Conservation (phyloP, 37 sponge, comb jelly and placozoan genomes). For the Geodia barretti region DNA sequence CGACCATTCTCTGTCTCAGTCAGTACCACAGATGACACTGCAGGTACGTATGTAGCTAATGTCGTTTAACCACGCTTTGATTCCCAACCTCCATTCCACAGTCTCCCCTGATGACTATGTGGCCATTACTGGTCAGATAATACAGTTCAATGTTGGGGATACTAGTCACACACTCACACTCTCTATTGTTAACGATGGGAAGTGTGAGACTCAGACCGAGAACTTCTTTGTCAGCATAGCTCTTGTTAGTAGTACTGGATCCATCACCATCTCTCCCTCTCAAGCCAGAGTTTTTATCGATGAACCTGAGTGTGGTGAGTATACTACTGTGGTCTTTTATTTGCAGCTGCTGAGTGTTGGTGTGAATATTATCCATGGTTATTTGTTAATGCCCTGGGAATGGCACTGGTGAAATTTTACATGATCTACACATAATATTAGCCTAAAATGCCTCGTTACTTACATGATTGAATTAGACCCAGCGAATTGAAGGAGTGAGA, state of each 20-base stretch:
- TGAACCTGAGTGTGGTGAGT: no score
- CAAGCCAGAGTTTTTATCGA: neutral
- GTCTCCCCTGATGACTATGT: neutral
- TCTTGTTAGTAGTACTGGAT: neutral
- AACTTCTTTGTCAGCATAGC: neutral
- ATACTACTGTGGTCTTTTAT: no score
- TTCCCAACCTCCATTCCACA: neutral
- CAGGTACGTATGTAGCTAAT: neutral
- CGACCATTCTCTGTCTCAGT: neutral
- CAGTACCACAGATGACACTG: neutral
- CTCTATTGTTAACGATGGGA: neutral
- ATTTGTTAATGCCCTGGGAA: no score
- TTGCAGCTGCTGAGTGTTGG: no score
- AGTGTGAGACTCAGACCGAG: neutral
- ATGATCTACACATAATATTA: no score
- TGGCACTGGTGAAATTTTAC: no score
- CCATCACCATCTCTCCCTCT: neutral
- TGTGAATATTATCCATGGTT: no score
- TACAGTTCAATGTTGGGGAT: neutral
- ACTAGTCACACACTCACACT: neutral
- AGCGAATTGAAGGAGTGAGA: no score
- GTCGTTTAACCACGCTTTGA: neutral
- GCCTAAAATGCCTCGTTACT: no score
- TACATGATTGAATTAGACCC: no score
- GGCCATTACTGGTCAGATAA: no score